Evolutionary conservation across 1,140 invertebrate species (phyloP).

Genomic region (Hypothenemus hampei): DNA sequence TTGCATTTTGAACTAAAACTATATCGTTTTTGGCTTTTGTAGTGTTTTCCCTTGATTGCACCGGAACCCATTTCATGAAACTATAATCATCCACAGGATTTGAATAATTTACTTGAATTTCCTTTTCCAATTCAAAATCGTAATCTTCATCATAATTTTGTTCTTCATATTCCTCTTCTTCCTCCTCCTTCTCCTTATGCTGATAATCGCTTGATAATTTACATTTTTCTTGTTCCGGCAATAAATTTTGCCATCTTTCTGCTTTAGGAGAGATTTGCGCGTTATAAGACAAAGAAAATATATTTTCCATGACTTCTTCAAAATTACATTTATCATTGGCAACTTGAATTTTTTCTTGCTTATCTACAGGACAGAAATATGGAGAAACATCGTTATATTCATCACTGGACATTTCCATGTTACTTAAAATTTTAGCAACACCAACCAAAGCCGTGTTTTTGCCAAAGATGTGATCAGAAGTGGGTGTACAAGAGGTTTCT

Average conservation of each 20-base stretch:
- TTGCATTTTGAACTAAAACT: too few species aligned
- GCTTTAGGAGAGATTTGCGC: constrained; percentile 1
- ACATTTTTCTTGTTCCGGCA: constrained; percentile 9
- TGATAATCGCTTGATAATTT: constrained; percentile 16
- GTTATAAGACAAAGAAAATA: constrained; percentile 36
- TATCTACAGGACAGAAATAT: constrained; percentile 16
- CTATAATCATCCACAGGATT: constrained; percentile 4
- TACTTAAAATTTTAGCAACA: constrained; percentile 26
- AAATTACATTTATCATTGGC: not conserved
- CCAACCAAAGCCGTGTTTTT: constrained; percentile 34
- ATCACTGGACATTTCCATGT: constrained; percentile 4
- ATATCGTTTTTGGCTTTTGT: not conserved
- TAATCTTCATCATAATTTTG: constrained; percentile 30
- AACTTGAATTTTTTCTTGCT: constrained; percentile 2
- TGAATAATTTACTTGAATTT: constrained; percentile 17
- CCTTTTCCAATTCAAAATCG: constrained; percentile 30
- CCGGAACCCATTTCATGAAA: constrained; percentile 32
- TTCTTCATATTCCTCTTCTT: constrained; percentile 16
- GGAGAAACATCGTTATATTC: constrained; percentile 7
- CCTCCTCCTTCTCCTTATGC: constrained; percentile 9
- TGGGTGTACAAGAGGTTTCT: not conserved
- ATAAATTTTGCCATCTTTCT: constrained; percentile 5
- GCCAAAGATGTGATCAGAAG: constrained; percentile 16
- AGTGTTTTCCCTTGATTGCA: constrained; percentile 8
- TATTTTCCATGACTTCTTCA: constrained; percentile 25